Conservation (phyloP, 2,797 vertebrate genomes). For the Cuniculus paca region DNA sequence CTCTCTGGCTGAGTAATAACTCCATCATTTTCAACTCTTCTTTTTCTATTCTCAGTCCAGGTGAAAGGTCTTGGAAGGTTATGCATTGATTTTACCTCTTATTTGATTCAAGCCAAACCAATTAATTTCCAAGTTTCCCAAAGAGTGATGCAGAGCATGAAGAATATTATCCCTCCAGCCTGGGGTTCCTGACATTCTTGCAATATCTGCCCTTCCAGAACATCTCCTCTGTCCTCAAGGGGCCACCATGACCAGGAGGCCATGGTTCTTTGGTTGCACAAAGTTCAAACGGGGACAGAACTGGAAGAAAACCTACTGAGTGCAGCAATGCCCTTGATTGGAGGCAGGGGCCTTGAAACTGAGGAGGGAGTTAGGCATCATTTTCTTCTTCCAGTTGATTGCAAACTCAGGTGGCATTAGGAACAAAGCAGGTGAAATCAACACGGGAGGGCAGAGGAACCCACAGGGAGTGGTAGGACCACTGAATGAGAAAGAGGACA, state of each 20-base stretch:
- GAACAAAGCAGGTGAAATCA: background rate
- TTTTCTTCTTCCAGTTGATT: background rate
- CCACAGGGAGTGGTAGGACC: background rate
- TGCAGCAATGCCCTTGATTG: rapidly evolving
- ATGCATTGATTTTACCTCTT: background rate
- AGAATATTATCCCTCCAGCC: background rate
- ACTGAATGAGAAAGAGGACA: rapidly evolving
- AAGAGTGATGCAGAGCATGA: background rate
- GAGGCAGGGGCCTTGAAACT: background rate
- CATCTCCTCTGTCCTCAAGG: too few relatives aligned
- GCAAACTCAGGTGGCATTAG: background rate
- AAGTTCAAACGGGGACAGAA: background rate
- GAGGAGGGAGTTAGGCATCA: background rate
- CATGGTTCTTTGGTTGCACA: background rate
- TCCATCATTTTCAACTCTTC: background rate
- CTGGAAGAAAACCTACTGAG: too few relatives aligned
- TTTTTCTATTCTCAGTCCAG: background rate
- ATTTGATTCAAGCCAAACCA: background rate
- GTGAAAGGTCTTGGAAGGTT: background rate
- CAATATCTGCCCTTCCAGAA: background rate
- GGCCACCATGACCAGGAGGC: too few relatives aligned
- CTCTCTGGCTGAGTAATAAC: background rate
- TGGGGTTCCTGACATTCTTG: background rate
- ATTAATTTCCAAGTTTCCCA: slow-evolving; percentile 21
- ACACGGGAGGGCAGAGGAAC: background rate